Evolutionary conservation across 2,888 invertebrate genomes (phyloP), one percentile per base, ranked within the genome.

Genomic region (Orthonevra nobilis): DNA sequence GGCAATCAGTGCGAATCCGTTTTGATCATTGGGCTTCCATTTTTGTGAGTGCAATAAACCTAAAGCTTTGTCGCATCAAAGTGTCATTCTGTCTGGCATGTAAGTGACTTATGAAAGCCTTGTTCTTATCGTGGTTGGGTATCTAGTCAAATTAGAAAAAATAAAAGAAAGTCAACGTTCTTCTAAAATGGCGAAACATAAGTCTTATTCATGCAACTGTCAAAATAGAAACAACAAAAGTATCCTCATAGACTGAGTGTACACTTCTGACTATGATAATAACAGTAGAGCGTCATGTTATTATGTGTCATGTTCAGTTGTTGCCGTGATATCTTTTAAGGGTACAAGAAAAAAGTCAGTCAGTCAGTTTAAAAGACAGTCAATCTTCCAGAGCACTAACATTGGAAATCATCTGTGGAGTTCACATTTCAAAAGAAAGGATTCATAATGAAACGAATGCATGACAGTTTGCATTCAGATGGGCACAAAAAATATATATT

Each of bases 131-230:
- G 2, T 23, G 38, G 17, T 30, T 12, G 0, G 32, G 1, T 7
- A 4, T 52, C n/a, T n/a, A 52, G 42, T 42, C 14, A 30, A 56
- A 56, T 58, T 42, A 58, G 15, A 42, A 30, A 30, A 40, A 17
- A 23, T 3, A 12, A 23, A 23, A 10, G 3, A 2, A 14, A 52
- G 36, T 26, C 15, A 28, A 15, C 26, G 23, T n/a, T n/a, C n/a
- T n/a, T n/a, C n/a, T n/a, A n/a, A n/a, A n/a, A n/a, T n/a, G n/a
- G n/a, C n/a, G n/a, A n/a, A n/a, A n/a, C n/a, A n/a, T n/a, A n/a
- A n/a, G n/a, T n/a, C n/a, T n/a, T n/a, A n/a, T n/a, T n/a, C n/a
- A n/a, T n/a, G n/a, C n/a, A n/a, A 17, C n/a, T 40, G n/a, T 19
- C 10, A 0, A 3, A 17, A 10, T n/a, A 32, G 4, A 10, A n/a